Base-by-base conservation (phyloP, 2,888 invertebrate species). In the Oegoconia quadripuncta region DNA sequence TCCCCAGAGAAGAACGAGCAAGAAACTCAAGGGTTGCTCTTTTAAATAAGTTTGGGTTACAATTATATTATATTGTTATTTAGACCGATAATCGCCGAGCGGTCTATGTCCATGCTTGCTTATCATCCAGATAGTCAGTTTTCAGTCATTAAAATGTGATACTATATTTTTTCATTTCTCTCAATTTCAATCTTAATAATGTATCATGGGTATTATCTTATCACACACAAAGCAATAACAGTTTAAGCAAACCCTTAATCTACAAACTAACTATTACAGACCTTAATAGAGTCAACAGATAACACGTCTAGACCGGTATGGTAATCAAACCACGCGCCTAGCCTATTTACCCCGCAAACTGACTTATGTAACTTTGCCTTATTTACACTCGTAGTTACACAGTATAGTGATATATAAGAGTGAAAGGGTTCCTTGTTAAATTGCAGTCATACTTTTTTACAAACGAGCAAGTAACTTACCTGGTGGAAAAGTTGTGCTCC, bases 281-380 rank as follows among this genome's bases (percentile, higher is more conserved):
- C 12, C 8, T 2, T 23, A 30, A 37, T 37, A 34, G 18, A 30
- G 39, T 34, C 34, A 34, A 34, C 29, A 39, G 34, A 23, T 18
- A 27, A 25, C 35, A 11, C 15, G 34, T 34, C 20, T 45, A 43
- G 47, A 45, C 46, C 41, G 44, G 42, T 50, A 60, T 47, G 43
- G 47, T 51, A 52, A 56, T 41, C 40, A 50, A 50, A 42, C 25
- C 30, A 27, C 50, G 42, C 48, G 46, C 20, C 30, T 8, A 6
- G 37, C 22, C 39, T 50, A 35, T 48, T 46, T 46, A 41, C 46
- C 17, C 8, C 40, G 37, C 40, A 47, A 44, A 50, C 16, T 6
- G 34, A 37, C 27, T 52, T 52, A 50, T 44, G 43, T 50, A 52
- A 50, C 44, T 18, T 9, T 20, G 35, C 30, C 35, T 36, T 54